Base-by-base conservation (phyloP, 2,888 invertebrate species). In the Ophion ventricosus region DNA sequence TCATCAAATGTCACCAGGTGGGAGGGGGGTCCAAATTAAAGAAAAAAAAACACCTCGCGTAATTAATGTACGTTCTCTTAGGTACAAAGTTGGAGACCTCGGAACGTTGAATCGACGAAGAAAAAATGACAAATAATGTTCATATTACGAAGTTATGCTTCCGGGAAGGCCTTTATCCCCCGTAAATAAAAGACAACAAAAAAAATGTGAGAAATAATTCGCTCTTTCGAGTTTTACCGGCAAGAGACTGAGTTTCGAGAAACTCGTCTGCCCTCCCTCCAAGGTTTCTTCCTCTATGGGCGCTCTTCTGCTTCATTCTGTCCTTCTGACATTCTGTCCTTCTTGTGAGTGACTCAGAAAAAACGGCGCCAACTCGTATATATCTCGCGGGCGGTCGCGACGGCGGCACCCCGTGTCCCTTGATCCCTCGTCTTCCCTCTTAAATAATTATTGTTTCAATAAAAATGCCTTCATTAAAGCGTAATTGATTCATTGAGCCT, bases 391-490 rank as follows among this genome's bases (percentile, higher is more conserved):
- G 80, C 79, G 40, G 78, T 29, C 80, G 75, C 75, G 75, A 67
- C 82, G 80, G 87, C 90, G 90, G 88, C 85, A 74, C 74, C 29
- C 23, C 66, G 78, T 75, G 25, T 79, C 79, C 79, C 81, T 84
- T 84, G 84, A 84, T 84, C 84, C 82, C 88, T 86, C 88, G 88
- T 85, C 80, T 83, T 86, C 84, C 82, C 82, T 84, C 82, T 87
- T 88, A 90, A 91, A 88, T 90, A 90, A 91, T 91, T 89, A 90
- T 89, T 87, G 89, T 91, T 91, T 90, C 90, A 90, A 90, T 90
- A 88, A 89, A 90, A 82, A 90, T 89, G 85, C 85, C 76, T 79
- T 66, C 59, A 20, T 69, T 56, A 40, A 63, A 70, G 17, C 66
- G 57, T 56, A 80, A 70, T 79, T 83, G 72, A 70, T 80, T 64